Evolutionary conservation across 2,113 vertebrate species (phyloP).

Genomic region (Otocyon megalotis): DNA sequence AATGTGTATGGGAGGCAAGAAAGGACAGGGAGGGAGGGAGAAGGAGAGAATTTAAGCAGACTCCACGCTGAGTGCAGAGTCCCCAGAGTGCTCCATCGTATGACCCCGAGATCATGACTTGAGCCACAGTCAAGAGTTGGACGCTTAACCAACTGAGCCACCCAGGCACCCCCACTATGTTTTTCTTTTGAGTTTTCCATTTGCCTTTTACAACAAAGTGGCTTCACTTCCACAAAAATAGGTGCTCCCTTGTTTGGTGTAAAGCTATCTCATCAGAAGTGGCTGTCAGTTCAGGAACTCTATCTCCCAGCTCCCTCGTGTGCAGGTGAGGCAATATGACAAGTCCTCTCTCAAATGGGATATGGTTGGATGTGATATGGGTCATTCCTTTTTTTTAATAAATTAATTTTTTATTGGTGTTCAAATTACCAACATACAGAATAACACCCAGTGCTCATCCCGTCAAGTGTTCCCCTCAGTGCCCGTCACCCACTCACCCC

Average conservation of each 20-base stretch:
- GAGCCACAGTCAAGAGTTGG: neutral
- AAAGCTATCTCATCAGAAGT: too few species aligned
- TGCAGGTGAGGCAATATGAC: neutral
- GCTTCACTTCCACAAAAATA: neutral
- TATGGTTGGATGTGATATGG: neutral
- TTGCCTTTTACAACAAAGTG: neutral
- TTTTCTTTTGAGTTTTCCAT: neutral
- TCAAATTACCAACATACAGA: too few species aligned
- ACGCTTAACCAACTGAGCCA: neutral
- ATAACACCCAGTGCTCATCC: too few species aligned
- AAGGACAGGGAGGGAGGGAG: neutral
- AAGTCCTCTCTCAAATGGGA: neutral
- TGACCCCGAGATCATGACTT: neutral
- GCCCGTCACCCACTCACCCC: too few species aligned
- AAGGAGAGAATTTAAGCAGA: neutral
- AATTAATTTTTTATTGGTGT: too few species aligned
- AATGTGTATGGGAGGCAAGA: neutral
- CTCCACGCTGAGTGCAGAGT: neutral
- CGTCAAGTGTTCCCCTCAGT: too few species aligned
- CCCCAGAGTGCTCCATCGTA: neutral
- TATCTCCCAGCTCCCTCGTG: too few species aligned
- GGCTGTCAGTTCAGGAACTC: accelerated
- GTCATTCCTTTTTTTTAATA: too few species aligned
- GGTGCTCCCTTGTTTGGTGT: neutral
- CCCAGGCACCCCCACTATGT: neutral